Evolutionary conservation across 2,113 vertebrate genomes (phyloP).

Genomic region (Pituophis catenifer): DNA sequence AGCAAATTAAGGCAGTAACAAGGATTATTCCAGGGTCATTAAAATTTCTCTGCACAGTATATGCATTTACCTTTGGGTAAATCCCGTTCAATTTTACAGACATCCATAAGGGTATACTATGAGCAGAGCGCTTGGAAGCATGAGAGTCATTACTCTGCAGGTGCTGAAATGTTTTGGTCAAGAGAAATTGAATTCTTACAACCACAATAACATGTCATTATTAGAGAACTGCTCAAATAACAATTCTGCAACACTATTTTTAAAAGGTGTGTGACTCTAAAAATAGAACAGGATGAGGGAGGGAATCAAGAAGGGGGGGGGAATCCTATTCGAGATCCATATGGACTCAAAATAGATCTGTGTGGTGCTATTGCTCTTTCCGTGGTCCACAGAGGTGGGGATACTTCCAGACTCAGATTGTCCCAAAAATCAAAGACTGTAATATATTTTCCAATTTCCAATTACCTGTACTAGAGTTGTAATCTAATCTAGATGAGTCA

Average conservation of each 20-base stretch:
- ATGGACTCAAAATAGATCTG: not conserved
- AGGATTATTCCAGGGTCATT: constrained; percentile 23
- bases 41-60: not conserved
- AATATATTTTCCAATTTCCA: not conserved
- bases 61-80: not conserved
- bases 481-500: not conserved
- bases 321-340: not conserved
- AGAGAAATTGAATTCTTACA: not conserved
- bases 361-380: not conserved
- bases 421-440: not conserved
- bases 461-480: not conserved
- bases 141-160: not conserved
- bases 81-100: not conserved
- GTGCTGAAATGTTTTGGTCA: not conserved
- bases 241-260: not conserved
- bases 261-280: not conserved
- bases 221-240: not conserved
- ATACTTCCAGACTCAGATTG: not conserved
- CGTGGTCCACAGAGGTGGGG: not conserved
- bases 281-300: not conserved
- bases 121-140: not conserved
- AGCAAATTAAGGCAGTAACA: constrained; percentile 45
- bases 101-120: not conserved
- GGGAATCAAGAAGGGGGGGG: not conserved
- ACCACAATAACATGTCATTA: not conserved